Conservation (phyloP, 2,113 vertebrate genomes). For the Pampusana beccarii region DNA sequence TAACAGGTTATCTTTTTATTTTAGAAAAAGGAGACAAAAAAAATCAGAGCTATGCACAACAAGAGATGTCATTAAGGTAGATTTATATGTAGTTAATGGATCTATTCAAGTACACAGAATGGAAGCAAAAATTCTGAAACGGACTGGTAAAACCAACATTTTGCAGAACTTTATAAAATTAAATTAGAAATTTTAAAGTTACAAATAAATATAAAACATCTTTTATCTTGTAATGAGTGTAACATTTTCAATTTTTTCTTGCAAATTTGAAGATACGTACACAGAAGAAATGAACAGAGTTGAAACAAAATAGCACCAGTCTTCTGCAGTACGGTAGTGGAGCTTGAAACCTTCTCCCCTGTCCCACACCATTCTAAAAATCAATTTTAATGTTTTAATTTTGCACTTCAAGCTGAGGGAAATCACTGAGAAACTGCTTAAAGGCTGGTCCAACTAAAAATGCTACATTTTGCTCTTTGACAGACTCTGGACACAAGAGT, state of each 20-base stretch:
- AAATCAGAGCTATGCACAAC: not conserved
- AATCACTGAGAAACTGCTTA: not conserved
- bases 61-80: not conserved
- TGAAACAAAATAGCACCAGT: slow-evolving; percentile 29
- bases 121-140: not conserved
- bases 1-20: not conserved
- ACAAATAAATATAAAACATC: not conserved
- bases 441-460: not conserved
- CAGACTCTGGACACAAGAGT: not conserved
- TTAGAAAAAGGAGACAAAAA: not conserved
- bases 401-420: not conserved
- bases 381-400: not conserved
- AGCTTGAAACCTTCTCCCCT: not conserved
- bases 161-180: not conserved
- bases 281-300: not conserved
- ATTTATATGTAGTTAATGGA: not conserved
- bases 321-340: not conserved
- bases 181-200: not conserved
- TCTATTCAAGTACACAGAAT: not conserved
- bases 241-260: not conserved
- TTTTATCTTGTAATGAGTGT: not conserved
- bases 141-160: not conserved
- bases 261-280: not conserved
- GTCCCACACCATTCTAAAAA: not conserved
- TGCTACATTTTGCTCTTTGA: not conserved